Conservation (phyloP, 1,140 invertebrate genomes). For the Rhizoglyphus robini region DNA sequence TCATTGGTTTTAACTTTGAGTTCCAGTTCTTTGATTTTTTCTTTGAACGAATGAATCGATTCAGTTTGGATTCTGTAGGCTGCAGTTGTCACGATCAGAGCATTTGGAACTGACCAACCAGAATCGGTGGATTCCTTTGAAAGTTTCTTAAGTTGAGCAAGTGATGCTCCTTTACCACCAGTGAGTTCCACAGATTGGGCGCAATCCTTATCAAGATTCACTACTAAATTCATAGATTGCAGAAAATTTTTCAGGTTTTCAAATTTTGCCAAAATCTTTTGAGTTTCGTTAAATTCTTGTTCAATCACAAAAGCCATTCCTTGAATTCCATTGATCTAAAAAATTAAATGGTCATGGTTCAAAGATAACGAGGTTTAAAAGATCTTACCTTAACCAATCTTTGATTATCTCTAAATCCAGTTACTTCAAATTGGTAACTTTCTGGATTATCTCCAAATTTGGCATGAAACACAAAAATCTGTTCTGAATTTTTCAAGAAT, state of each 20-base stretch:
- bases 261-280: not conserved
- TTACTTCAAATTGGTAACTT: not conserved
- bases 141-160: constrained; percentile 42
- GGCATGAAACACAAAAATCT: not conserved
- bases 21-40: constrained; percentile 1
- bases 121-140: constrained; percentile 1
- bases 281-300: not conserved
- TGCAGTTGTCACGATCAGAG: constrained; percentile 45
- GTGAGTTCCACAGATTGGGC: constrained; percentile 34
- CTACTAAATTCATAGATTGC: not conserved
- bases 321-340: not conserved
- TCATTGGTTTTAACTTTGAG: not conserved
- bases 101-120: constrained; percentile 37
- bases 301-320: constrained; percentile 4
- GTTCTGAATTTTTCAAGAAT: not conserved
- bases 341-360: not conserved
- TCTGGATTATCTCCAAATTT: not conserved
- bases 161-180: constrained; percentile 55
- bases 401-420: not conserved
- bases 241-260: not conserved
- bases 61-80: constrained; percentile 30
- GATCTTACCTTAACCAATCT: too few relatives aligned
- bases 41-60: not conserved
- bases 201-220: not conserved
- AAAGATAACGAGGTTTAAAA: too few relatives aligned